Conservation (phyloP, 2,888 invertebrate species). For the Theretra japonica region DNA sequence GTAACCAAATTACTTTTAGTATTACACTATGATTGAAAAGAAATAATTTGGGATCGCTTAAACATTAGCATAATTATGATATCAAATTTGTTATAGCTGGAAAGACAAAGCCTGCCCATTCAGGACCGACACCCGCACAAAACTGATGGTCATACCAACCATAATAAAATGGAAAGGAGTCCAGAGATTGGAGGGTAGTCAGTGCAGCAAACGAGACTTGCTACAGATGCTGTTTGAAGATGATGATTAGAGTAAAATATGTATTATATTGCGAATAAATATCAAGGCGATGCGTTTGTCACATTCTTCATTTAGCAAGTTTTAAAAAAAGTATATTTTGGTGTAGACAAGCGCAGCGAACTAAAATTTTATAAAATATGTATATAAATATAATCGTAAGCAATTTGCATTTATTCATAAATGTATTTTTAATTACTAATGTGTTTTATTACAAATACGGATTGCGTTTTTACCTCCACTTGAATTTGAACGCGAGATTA, state of each 20-base stretch:
- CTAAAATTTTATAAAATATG: neutral
- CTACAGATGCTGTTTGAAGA: slow-evolving; percentile 92
- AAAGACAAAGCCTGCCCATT: slow-evolving; percentile 92
- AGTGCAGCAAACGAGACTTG: slow-evolving; percentile 89
- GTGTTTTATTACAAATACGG: too few species aligned
- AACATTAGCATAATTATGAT: neutral
- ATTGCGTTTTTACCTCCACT: neutral
- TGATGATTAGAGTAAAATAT: slow-evolving; percentile 75
- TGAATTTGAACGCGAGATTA: neutral
- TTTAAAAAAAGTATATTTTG: neutral
- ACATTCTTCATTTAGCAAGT: neutral
- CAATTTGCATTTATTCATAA: slow-evolving; percentile 4
- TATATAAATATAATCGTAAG: slow-evolving; percentile 17
- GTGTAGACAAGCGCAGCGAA: neutral
- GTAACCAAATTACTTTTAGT: too few species aligned
- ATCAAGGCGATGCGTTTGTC: neutral
- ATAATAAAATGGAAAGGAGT: slow-evolving; percentile 91
- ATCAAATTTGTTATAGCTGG: slow-evolving; percentile 86
- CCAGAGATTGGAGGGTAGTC: slow-evolving; percentile 91
- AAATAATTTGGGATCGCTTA: too few species aligned
- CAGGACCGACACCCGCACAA: slow-evolving; percentile 89
- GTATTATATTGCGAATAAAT: neutral
- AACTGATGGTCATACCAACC: slow-evolving; percentile 92
- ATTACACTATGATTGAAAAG: too few species aligned
- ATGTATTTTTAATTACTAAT: neutral